Percentiles rank a stretch among this genome's conserved stretches.
These are phyloP conservation scores for Sparidentex hasta DNA, from an alignment of 2,797 vertebrate species.

Conservation along the genomic window DNA sequence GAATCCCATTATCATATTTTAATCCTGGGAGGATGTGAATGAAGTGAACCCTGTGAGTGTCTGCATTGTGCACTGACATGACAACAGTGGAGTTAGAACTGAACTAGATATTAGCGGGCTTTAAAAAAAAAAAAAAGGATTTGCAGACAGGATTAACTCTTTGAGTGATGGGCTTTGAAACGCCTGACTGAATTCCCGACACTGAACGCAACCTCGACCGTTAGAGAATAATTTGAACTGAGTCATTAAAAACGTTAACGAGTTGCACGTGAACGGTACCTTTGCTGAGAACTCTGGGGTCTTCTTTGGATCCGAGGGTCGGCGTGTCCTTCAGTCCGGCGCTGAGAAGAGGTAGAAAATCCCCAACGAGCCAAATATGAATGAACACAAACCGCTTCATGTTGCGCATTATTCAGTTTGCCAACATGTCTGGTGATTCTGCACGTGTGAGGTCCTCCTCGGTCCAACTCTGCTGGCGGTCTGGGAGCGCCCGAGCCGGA, in stretches of 20 bases:
- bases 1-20: not conserved
- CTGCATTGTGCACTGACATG: not conserved
- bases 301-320: conserved; percentile 51
- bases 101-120: not conserved
- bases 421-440: not conserved
- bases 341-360: conserved; percentile 9
- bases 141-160: conserved; percentile 5
- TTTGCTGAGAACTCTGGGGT: conserved; percentile 62
- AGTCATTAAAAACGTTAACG: not conserved
- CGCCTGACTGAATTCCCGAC: not conserved
- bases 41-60: not conserved
- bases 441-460: accelerated
- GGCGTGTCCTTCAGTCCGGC: conserved; percentile 31
- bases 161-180: not conserved
- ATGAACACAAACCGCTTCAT: conserved; percentile 38
- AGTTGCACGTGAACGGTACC: conserved; percentile 39
- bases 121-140: not conserved
- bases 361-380: conserved; percentile 17
- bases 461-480: not conserved
- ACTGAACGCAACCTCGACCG: not conserved
- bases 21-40: not conserved
- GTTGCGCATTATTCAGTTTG: not conserved
- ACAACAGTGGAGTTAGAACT: not conserved
- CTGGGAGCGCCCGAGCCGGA: accelerated
- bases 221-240: accelerated